Evolutionary conservation across 1,140 invertebrate genomes (phyloP), one percentile per base, ranked within the genome.

Genomic region (Lordiphosa clarofinis): DNA sequence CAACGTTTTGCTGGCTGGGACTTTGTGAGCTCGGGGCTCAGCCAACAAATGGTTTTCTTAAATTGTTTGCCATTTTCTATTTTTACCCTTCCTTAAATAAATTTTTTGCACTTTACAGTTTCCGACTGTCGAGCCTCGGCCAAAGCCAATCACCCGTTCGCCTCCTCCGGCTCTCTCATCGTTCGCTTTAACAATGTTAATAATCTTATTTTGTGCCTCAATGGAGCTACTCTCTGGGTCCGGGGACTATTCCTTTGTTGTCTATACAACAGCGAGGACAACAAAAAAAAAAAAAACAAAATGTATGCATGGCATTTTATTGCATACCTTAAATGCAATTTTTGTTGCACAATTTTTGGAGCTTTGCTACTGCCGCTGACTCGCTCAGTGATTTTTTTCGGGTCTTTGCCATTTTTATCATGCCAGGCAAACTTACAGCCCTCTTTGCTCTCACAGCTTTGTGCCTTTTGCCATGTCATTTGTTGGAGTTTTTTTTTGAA

Each of bases 161-260:
- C 4, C 49, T 40, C 6, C 40, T 33, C 4, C 36, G 15, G 28
- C 31, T 36, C 38, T 35, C 35, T 13, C 36, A 37, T 72, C 73
- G 76, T 76, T 81, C 76, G 72, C 54, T 81, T 81, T 81, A 81
- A 82, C 76, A 81, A 81, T 70, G 76, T 81, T 81, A 81, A 81
- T 81, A 81, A 81, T 81, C 75, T 81, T 81, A 81, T 81, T 82
- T 81, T 82, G 75, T 76, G 76, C 75, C 72, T 72, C 76, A 81
- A 81, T 81, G 62, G 67, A 82, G 44, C 44, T 57, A 46, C 56
- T 42, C 24, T 28, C 24, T 28, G 24, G 5, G 24, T 7, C 6
- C 24, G 4, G 24, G 28, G 58, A 37, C 33, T 43, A 46, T 12
- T 8, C 53, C 64, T 63, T 76, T 82, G 65, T 76, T 57, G 40